Conservation (phyloP, 2,113 vertebrate species). For the Ctenodactylus gundi region DNA sequence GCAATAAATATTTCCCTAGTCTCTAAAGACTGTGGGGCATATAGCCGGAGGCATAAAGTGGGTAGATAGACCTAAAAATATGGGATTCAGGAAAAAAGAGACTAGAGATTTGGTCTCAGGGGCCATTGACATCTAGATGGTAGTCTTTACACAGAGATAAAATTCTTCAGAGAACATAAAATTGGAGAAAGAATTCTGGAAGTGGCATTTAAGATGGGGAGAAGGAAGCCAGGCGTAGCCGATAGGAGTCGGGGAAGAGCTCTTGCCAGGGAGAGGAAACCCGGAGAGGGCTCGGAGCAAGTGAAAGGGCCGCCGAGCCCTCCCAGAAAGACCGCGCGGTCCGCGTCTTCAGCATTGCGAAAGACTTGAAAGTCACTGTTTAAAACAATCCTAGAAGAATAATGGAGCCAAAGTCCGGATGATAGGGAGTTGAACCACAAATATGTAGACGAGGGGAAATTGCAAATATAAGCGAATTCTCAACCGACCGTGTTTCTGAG, state of each 20-base stretch:
- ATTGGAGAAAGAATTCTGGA: not conserved
- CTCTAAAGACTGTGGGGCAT: not conserved
- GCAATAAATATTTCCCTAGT: slow-evolving; percentile 2
- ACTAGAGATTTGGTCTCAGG: not conserved
- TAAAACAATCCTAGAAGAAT: slow-evolving; percentile 20
- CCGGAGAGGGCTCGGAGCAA: not conserved
- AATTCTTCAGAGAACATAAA: not conserved
- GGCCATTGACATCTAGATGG: not conserved
- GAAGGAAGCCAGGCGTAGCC: not conserved
- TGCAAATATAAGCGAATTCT: not conserved
- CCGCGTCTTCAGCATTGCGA: not conserved
- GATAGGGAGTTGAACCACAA: not conserved
- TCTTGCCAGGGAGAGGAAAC: not conserved
- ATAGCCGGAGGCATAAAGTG: not conserved
- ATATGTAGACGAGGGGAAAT: not conserved
- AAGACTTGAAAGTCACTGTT: not conserved
- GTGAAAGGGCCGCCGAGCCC: not conserved
- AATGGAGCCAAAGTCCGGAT: not conserved
- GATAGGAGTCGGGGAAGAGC: not conserved
- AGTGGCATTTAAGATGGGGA: not conserved
- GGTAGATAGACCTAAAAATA: not conserved
- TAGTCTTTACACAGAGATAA: no score
- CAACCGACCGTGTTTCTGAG: not conserved
- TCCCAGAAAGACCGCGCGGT: not conserved
- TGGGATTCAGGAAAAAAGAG: not conserved